A percentile compares a stretch with the other conserved stretches of the same genome.
phyloP scores from a whole-genome alignment of 1,140 invertebrate species.

The Aphelenchoides avenae region DNA sequence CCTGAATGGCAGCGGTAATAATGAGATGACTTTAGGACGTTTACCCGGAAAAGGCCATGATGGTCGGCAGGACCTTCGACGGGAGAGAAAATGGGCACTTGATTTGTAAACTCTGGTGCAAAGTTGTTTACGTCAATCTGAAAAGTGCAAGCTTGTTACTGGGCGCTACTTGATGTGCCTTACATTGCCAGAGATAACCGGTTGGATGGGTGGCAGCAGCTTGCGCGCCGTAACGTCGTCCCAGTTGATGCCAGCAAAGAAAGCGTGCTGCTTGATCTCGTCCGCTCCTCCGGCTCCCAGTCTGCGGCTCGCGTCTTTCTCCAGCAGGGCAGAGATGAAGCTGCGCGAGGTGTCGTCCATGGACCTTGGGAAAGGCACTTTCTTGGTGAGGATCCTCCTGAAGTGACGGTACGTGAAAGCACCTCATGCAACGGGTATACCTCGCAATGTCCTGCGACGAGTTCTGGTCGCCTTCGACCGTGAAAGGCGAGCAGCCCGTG shows the following conservation, averaged over 20 bases:
- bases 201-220: slow-evolving; percentile 75
- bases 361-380: slow-evolving; percentile 76
- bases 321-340: slow-evolving; percentile 72
- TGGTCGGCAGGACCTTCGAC: slow-evolving; percentile 71
- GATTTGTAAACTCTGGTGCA: slow-evolving; percentile 87
- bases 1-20: slow-evolving; percentile 62
- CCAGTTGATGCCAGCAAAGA: slow-evolving; percentile 78
- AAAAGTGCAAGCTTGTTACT: slow-evolving; percentile 8
- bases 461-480: slow-evolving; percentile 84
- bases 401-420: slow-evolving; percentile 25
- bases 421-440: slow-evolving; percentile 57
- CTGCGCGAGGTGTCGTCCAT: slow-evolving; percentile 67
- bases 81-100: slow-evolving; percentile 82
- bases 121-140: slow-evolving; percentile 86
- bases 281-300: slow-evolving; percentile 76
- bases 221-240: slow-evolving; percentile 70
- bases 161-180: slow-evolving; percentile 22
- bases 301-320: slow-evolving; percentile 73
- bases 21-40: slow-evolving; percentile 22
- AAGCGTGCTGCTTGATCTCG: slow-evolving; percentile 78
- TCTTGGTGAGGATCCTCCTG: slow-evolving; percentile 75
- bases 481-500: slow-evolving; percentile 95
- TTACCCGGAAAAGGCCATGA: slow-evolving; percentile 77
- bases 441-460: slow-evolving; percentile 86
- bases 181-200: slow-evolving; percentile 71